These are phyloP conservation scores for Hipparchia semele DNA, from an alignment of 2,888 invertebrate genomes.

Conservation along the genomic window DNA sequence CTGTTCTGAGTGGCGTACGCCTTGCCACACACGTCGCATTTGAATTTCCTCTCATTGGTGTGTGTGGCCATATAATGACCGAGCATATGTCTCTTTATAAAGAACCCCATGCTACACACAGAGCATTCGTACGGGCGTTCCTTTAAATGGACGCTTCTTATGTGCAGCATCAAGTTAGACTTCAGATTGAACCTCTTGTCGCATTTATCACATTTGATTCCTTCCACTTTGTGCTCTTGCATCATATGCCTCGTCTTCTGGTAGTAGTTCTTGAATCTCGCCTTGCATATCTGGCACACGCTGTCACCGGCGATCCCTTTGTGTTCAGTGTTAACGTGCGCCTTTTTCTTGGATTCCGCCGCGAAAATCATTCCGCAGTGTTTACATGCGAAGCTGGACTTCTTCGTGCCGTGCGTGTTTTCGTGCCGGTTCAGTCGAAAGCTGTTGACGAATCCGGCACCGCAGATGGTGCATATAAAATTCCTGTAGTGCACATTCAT, in stretches of 20 bases:
- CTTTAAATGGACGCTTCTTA: slow-evolving; percentile 71
- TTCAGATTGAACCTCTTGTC: slow-evolving; percentile 75
- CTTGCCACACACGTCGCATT: slow-evolving; percentile 84
- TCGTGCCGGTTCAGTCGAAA: slow-evolving; percentile 70
- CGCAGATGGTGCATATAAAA: slow-evolving; percentile 74
- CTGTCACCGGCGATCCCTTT: slow-evolving; percentile 75
- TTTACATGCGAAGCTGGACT: slow-evolving; percentile 65
- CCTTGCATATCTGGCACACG: slow-evolving; percentile 75
- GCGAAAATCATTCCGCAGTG: slow-evolving; percentile 69
- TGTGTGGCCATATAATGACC: slow-evolving; percentile 77
- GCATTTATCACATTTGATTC: slow-evolving; percentile 72
- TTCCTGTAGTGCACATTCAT: slow-evolving; percentile 76
- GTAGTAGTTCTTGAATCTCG: slow-evolving; percentile 75
- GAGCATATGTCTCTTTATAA: slow-evolving; percentile 72
- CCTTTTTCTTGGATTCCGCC: slow-evolving; percentile 70
- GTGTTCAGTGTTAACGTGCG: slow-evolving; percentile 71
- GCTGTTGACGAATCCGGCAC: slow-evolving; percentile 73
- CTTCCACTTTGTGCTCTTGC: slow-evolving; percentile 70
- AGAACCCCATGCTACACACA: slow-evolving; percentile 75
- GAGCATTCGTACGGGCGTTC: slow-evolving; percentile 74
- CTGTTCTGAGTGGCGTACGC: slow-evolving; percentile 77
- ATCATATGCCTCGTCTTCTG: slow-evolving; percentile 76
- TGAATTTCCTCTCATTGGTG: slow-evolving; percentile 79
- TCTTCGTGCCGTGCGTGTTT: slow-evolving; percentile 70
- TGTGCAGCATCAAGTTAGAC: slow-evolving; percentile 68